Percentiles rank a stretch among this genome's conserved stretches.
Conservation (phyloP, 1,140 invertebrate genomes). For the Saccostrea echinata region DNA sequence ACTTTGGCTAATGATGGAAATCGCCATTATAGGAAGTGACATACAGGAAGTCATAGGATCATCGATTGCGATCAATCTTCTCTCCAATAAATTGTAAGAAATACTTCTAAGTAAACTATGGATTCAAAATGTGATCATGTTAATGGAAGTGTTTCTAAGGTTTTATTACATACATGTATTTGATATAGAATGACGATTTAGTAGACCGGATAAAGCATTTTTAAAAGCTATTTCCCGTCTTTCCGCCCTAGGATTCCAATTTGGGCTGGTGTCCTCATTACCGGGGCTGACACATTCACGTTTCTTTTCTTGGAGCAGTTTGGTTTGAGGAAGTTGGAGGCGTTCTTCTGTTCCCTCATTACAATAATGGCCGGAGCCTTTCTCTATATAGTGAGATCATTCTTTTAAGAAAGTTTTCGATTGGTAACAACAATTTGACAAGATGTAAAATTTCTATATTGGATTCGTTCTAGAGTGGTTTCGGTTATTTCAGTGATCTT, state of each 20-base stretch:
- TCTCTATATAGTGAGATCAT: constrained; percentile 88
- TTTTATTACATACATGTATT: no score
- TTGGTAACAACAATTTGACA: no score
- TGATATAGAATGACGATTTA: no score
- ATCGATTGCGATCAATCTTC: constrained; percentile 91
- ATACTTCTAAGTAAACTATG: not conserved
- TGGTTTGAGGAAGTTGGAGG: constrained; percentile 93
- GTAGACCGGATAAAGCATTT: no score
- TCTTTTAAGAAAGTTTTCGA: no score
- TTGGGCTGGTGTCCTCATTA: constrained; percentile 92
- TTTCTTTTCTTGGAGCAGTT: constrained; percentile 95
- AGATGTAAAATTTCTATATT: no score
- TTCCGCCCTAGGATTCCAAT: constrained; percentile 87
- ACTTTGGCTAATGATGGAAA: constrained; percentile 96
- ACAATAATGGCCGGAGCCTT: constrained; percentile 92
- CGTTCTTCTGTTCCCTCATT: constrained; percentile 92
- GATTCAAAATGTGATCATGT: not conserved
- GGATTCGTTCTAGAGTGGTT: no score
- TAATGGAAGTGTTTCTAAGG: no score
- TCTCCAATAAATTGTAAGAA: constrained; percentile 90
- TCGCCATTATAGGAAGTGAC: constrained; percentile 89
- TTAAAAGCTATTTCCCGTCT: not conserved
- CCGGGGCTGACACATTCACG: constrained; percentile 93
- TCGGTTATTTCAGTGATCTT: no score
- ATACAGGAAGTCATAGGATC: constrained; percentile 93